phyloP scores from a whole-genome alignment of 2,888 invertebrate species.

The Epirrhoe tristata region DNA sequence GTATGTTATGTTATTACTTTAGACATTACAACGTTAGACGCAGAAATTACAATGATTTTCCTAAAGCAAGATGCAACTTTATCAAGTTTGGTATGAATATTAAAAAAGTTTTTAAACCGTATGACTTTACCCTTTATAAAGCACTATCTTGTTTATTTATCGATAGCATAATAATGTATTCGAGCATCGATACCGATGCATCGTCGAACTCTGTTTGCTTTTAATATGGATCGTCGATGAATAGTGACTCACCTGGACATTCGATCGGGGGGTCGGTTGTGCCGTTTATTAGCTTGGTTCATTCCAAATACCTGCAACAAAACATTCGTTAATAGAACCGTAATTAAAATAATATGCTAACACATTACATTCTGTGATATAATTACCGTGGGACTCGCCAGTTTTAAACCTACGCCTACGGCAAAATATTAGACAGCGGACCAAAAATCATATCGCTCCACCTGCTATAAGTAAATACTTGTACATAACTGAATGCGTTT shows the following conservation, averaged over 20 bases:
- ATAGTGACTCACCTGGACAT: conserved; percentile 67
- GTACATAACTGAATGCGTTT: background rate
- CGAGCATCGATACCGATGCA: background rate
- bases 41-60: too few relatives aligned
- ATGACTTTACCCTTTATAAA: background rate
- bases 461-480: background rate
- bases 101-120: background rate
- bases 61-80: too few relatives aligned
- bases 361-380: background rate
- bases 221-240: background rate
- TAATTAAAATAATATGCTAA: background rate
- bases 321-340: background rate
- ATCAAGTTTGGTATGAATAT: too few relatives aligned
- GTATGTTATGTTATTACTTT: too few relatives aligned
- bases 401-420: conserved; percentile 6
- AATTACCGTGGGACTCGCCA: conserved; percentile 20
- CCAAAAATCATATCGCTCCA: conserved; percentile 6
- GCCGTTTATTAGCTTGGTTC: conserved; percentile 67
- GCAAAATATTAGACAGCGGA: conserved; percentile 17
- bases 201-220: background rate
- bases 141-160: conserved; percentile 1
- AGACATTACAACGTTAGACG: too few relatives aligned
- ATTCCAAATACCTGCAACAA: conserved; percentile 80
- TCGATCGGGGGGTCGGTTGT: conserved; percentile 73
- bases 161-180: background rate